These are phyloP conservation scores for Bombyx mori DNA, from an alignment of 1,140 invertebrate species.

Conservation along the genomic window DNA sequence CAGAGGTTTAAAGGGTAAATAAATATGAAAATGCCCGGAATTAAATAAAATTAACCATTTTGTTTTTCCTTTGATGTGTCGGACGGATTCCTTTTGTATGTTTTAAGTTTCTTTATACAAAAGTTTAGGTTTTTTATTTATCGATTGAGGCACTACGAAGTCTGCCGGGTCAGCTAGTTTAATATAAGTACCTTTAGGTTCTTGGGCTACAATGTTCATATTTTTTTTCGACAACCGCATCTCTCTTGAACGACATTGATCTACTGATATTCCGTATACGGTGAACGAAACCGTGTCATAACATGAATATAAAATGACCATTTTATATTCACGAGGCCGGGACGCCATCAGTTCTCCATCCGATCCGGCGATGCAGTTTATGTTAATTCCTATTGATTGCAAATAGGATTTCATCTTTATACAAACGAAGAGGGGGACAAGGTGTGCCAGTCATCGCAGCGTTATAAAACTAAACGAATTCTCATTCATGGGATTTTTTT, in stretches of 20 bases:
- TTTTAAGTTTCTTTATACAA: too few relatives aligned
- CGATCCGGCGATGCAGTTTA: constrained; percentile 33
- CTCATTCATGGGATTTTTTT: not conserved
- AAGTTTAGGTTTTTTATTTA: too few relatives aligned
- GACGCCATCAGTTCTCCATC: constrained; percentile 21
- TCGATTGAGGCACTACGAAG: too few relatives aligned
- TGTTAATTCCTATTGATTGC: constrained; percentile 62
- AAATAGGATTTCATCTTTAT: constrained; percentile 42
- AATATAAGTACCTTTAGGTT: too few relatives aligned
- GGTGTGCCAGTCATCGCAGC: constrained; percentile 26
- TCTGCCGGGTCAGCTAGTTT: too few relatives aligned
- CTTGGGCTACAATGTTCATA: too few relatives aligned
- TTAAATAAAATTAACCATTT: too few relatives aligned
- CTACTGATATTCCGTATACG: not conserved
- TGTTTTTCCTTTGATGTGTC: too few relatives aligned
- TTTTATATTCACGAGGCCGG: constrained; percentile 35
- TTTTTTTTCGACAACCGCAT: too few relatives aligned
- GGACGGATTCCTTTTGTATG: too few relatives aligned
- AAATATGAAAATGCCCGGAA: too few relatives aligned
- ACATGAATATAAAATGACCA: constrained; percentile 33
- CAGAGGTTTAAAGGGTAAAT: too few relatives aligned
- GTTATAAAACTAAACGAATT: not conserved
- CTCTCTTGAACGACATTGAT: not conserved
- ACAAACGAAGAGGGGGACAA: constrained; percentile 42
- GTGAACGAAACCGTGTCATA: constrained; percentile 12